Evolutionary conservation across 2,113 vertebrate genomes (phyloP).

Genomic region (Microcebus lehilahytsara): DNA sequence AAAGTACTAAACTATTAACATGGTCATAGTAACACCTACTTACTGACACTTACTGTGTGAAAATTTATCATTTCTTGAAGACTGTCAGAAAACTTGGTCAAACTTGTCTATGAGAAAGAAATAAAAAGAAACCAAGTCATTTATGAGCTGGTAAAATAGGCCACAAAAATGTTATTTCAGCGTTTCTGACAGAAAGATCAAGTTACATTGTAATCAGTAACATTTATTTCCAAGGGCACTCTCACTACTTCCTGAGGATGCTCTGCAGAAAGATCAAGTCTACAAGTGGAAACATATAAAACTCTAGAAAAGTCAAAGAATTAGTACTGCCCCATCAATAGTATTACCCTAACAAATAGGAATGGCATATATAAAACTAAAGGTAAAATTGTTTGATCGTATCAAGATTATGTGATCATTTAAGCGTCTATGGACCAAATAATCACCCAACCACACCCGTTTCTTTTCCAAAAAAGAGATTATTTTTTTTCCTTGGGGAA

Average conservation of each 20-base stretch:
- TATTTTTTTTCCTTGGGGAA: neutral
- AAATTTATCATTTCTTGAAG: conserved; percentile 99
- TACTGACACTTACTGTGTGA: conserved; percentile 91
- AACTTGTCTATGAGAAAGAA: conserved; percentile 87
- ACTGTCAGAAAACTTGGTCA: conserved; percentile 96
- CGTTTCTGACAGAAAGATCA: conserved; percentile 44
- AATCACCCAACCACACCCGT: neutral
- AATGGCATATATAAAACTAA: neutral
- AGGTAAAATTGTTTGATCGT: neutral
- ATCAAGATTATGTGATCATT: neutral
- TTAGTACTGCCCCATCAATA: neutral
- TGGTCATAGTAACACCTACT: conserved; percentile 16
- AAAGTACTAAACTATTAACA: conserved; percentile 34
- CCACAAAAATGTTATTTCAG: conserved; percentile 52
- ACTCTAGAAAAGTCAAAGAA: neutral
- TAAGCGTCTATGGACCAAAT: neutral
- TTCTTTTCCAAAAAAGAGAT: neutral
- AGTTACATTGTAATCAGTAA: conserved; percentile 6
- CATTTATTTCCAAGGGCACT: conserved; percentile 51
- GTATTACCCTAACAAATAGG: neutral
- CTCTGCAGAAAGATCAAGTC: neutral
- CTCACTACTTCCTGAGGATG: neutral
- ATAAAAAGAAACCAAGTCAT: conserved; percentile 55
- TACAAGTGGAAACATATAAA: neutral
- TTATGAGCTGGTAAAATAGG: conserved; percentile 26